Evolutionary conservation across 2,888 invertebrate genomes (phyloP), one percentile per base, ranked within the genome.

Genomic region (Calliphora vomitoria): DNA sequence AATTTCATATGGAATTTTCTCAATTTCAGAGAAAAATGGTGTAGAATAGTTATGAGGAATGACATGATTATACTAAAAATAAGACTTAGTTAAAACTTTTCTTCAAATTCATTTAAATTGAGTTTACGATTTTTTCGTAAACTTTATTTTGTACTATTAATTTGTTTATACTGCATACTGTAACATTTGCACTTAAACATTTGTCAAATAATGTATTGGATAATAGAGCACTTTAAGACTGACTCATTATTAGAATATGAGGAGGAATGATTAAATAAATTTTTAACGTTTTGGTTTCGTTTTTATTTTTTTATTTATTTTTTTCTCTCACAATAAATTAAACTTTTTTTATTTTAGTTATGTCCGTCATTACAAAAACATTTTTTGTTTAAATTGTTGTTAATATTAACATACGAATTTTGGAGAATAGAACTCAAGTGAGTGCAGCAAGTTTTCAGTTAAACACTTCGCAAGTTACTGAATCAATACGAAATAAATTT

Each of bases 381-480:
- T 44, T 10, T n/a, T 44, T 44, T 0, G 13, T 44, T 13, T 50
- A 50, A 50, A 50, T 2, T n/a, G 25, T 69, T 69, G 18, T 35
- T 75, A 41, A 71, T 35, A n/a, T 71, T 71, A 68, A 76, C 76
- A 58, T 69, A 71, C 81, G 55, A 31, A 18, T 13, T 60, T 55
- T 69, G 62, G n/a, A 62, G 31, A 82, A 55, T 38, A 50, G 55
- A 86, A 68, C 20, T 60, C 31, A 38, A 44, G 20, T n/a, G 69
- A 78, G 78, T 47, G 71, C 68, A 64, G 53, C 76, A 66, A 78
- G 78, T 82, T 82, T 68, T 79, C 68, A 55, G 78, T 82, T 86
- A 82, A 86, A 82, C 74, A 69, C 68, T 82, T 82, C 41, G 60
- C 15, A 44, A 74, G 66, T 58, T 82, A 82, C 82, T 86, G 64